Percentiles rank a stretch among this genome's conserved stretches.
Evolutionary conservation across 2,797 vertebrate species (phyloP).

Genomic region (Amblyopsis hoosieri): DNA sequence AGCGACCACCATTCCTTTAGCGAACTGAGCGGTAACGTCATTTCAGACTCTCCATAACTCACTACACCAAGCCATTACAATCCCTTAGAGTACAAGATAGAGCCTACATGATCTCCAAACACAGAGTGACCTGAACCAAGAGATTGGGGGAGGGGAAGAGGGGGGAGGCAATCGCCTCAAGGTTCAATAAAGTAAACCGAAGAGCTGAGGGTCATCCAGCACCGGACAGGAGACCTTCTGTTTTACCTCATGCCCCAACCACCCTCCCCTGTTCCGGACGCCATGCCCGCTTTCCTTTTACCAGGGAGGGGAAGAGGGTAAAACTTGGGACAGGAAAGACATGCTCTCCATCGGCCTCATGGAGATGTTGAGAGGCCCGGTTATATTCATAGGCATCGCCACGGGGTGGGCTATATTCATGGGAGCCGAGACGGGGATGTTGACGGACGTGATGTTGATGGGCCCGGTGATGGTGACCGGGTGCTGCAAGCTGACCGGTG

Average conservation of each 20-base stretch:
- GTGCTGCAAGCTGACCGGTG: slow-evolving; percentile 92
- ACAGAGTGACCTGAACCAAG: slow-evolving; percentile 54
- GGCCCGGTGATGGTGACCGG: slow-evolving; percentile 96
- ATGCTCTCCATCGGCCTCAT: slow-evolving; percentile 89
- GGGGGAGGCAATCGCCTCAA: slow-evolving; percentile 41
- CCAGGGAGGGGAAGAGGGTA: slow-evolving; percentile 95
- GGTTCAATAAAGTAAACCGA: slow-evolving; percentile 44
- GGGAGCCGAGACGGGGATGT: slow-evolving; percentile 77
- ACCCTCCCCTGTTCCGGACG: background rate
- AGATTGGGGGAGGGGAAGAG: slow-evolving; percentile 25
- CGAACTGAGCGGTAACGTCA: slow-evolving; percentile 50
- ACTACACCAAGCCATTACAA: slow-evolving; percentile 68
- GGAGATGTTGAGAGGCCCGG: slow-evolving; percentile 89
- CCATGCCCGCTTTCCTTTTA: slow-evolving; percentile 61
- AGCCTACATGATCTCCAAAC: slow-evolving; percentile 63
- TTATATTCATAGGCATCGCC: slow-evolving; percentile 93
- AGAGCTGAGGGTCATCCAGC: slow-evolving; percentile 44
- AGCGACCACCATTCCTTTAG: slow-evolving; percentile 43
- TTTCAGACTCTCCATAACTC: slow-evolving; percentile 62
- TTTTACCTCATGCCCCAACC: slow-evolving; percentile 53
- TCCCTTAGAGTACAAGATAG: slow-evolving; percentile 65
- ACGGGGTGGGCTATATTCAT: slow-evolving; percentile 98
- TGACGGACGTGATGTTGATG: slow-evolving; percentile 89
- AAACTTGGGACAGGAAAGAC: slow-evolving; percentile 95
- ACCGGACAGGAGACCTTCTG: slow-evolving; percentile 60